phyloP scores from a whole-genome alignment of 2,888 invertebrate species.

The Trachelus stipa region DNA sequence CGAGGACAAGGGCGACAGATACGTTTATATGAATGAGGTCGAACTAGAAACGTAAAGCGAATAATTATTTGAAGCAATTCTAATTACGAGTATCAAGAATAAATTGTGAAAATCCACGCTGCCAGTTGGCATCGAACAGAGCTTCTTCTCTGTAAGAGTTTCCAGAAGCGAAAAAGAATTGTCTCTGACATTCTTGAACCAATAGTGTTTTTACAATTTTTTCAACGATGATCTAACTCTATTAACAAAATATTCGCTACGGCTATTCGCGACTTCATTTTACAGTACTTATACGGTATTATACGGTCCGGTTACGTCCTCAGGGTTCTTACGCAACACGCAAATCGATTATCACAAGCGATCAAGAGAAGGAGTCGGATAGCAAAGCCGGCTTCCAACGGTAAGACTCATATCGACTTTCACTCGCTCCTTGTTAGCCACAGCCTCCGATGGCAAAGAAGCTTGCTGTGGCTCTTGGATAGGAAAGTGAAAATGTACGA shows the following conservation, averaged over 20 bases:
- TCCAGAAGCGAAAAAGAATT: not conserved
- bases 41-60: not conserved
- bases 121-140: not conserved
- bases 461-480: not conserved
- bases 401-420: not conserved
- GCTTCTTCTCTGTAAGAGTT: not conserved
- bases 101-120: not conserved
- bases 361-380: not conserved
- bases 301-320: not conserved
- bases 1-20: conserved; percentile 40
- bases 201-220: not conserved
- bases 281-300: not conserved
- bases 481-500: not conserved
- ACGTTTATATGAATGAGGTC: not conserved
- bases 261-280: not conserved
- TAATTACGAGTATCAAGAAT: not conserved
- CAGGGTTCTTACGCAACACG: conserved; percentile 7
- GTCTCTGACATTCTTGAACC: not conserved
- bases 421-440: not conserved
- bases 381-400: conserved; percentile 1
- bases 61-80: not conserved
- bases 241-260: not conserved
- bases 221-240: not conserved
- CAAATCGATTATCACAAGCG: conserved; percentile 13
- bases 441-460: not conserved